These are phyloP conservation scores for Rafetus swinhoei DNA, from an alignment of 2,113 vertebrate species.

Conservation along the genomic window DNA sequence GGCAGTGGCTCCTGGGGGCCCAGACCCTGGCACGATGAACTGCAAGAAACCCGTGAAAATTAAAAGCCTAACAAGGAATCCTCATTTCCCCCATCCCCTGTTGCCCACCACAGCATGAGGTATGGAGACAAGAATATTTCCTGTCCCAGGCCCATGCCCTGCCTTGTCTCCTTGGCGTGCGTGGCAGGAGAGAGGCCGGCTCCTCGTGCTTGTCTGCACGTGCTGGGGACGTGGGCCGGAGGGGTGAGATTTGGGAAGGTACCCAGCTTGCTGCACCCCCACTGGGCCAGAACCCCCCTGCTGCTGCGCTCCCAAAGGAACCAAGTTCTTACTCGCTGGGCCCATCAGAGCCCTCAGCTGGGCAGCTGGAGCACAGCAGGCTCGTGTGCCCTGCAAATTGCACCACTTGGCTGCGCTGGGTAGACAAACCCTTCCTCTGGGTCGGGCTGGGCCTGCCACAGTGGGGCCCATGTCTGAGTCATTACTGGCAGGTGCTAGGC, in stretches of 20 bases:
- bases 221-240: too few species aligned
- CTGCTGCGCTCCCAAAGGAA: background rate
- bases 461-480: rapidly evolving
- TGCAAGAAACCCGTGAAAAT: background rate
- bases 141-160: background rate
- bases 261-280: too few species aligned
- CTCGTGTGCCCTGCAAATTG: background rate
- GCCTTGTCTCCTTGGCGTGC: background rate
- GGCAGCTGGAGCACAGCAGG: background rate
- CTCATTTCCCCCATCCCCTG: too few species aligned
- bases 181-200: background rate
- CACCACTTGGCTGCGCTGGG: rapidly evolving
- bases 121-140: background rate
- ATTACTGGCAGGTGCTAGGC: rapidly evolving
- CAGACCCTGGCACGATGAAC: background rate
- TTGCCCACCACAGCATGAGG: background rate
- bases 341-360: too few species aligned
- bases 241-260: too few species aligned
- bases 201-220: background rate
- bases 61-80: background rate
- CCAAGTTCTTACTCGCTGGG: too few species aligned
- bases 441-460: background rate
- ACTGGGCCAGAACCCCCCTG: background rate
- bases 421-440: background rate
- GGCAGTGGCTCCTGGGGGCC: too few species aligned